A percentile compares a stretch with the other conserved stretches of the same genome.
Conservation (phyloP, 2,113 vertebrate species). For the Microtus richardsoni region DNA sequence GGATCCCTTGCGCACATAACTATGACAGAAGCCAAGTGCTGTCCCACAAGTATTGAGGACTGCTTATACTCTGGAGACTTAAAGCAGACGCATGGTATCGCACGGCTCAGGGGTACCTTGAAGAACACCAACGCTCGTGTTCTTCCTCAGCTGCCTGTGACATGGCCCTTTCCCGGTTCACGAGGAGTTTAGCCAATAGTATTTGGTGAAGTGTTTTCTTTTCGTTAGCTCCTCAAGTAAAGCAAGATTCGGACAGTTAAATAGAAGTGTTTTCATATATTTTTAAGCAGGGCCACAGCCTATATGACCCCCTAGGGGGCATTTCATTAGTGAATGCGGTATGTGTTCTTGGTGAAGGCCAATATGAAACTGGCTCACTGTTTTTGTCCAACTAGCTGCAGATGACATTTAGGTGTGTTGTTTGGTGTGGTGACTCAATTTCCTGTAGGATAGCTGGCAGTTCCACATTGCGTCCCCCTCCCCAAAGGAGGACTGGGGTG, state of each 20-base stretch:
- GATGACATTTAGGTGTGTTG: constrained; percentile 69
- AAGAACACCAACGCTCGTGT: constrained; percentile 19
- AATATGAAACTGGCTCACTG: constrained; percentile 36
- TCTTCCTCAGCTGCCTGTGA: constrained; percentile 12
- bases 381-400: constrained; percentile 47
- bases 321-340: constrained; percentile 57
- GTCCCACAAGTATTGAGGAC: constrained; percentile 28
- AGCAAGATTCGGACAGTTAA: constrained; percentile 18
- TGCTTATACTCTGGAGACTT: constrained; percentile 33
- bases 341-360: constrained; percentile 67
- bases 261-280: constrained; percentile 20
- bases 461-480: background rate
- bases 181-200: background rate
- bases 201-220: constrained; percentile 39
- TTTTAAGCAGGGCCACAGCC: constrained; percentile 27
- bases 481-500: background rate
- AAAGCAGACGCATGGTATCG: constrained; percentile 32
- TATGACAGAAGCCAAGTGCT: constrained; percentile 65
- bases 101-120: constrained; percentile 56
- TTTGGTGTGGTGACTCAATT: constrained; percentile 64
- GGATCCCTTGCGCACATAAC: constrained; percentile 65
- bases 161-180: background rate
- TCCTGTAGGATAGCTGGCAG: constrained; percentile 63
- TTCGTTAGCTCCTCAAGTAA: background rate
- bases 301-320: background rate